phyloP scores from a whole-genome alignment of 1,140 invertebrate species.

The Pristionchus pacificus region DNA sequence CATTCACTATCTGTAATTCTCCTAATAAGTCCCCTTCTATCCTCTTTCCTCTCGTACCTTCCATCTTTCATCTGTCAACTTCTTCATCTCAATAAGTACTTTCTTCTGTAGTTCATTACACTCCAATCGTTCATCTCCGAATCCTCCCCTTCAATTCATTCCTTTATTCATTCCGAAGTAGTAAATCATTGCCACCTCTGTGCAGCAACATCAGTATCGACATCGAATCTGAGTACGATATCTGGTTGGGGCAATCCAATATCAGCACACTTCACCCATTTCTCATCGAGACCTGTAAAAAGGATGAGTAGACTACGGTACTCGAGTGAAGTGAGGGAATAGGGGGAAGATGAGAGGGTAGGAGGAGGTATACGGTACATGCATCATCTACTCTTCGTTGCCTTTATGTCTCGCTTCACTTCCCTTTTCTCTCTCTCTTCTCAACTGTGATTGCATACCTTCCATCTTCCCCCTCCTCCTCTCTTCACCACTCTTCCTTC shows the following conservation, averaged over 20 bases:
- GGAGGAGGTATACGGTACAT: not conserved
- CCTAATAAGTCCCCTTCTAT: not conserved
- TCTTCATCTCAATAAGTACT: constrained; percentile 22
- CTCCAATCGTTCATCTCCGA: constrained; percentile 27
- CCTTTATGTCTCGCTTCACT: constrained; percentile 8
- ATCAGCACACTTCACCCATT: constrained; percentile 23
- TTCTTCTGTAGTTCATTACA: constrained; percentile 17
- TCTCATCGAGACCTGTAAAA: constrained; percentile 24
- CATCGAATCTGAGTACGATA: constrained; percentile 27
- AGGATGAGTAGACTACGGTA: not conserved
- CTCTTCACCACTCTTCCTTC: constrained; percentile 4
- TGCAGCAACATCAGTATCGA: not conserved
- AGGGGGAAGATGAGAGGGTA: not conserved
- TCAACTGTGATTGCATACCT: not conserved
- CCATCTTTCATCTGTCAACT: constrained; percentile 20
- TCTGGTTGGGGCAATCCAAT: constrained; percentile 27
- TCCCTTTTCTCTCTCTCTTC: not conserved
- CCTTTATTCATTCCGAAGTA: no score
- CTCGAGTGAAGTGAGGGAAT: no score
- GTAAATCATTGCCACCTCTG: no score
- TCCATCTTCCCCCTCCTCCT: not conserved
- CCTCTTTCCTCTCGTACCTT: not conserved
- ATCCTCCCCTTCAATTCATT: constrained; percentile 20
- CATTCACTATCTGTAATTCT: not conserved
- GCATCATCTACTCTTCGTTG: constrained; percentile 9